phyloP scores from a whole-genome alignment of 2,797 vertebrate species.

The Uromys caudimaculatus region DNA sequence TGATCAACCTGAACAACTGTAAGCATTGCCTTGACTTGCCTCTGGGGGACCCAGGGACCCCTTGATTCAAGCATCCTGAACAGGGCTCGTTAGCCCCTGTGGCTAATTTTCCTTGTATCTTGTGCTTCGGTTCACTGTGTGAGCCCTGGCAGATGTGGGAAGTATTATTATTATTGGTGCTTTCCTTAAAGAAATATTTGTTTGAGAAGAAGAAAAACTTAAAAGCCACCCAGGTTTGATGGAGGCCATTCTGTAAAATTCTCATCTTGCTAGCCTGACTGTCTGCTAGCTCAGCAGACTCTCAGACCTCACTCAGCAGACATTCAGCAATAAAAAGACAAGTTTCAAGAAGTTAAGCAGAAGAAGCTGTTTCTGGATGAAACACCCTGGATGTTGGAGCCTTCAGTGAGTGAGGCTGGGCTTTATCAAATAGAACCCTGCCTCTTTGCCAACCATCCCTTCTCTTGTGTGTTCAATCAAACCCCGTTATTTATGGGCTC shows the following conservation, averaged over 20 bases:
- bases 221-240: not conserved
- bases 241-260: not conserved
- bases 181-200: conserved; percentile 35
- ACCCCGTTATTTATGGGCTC: not conserved
- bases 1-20: not conserved
- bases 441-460: not conserved
- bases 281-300: not conserved
- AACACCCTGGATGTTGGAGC: not conserved
- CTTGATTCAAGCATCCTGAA: not conserved
- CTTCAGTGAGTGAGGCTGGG: not conserved
- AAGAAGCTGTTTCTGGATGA: not conserved
- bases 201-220: not conserved
- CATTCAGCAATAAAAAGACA: not conserved
- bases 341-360: not conserved
- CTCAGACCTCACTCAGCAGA: not conserved
- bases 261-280: not conserved
- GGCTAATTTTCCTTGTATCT: not conserved
- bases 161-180: not conserved
- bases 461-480: conserved; percentile 2
- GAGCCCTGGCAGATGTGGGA: not conserved
- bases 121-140: not conserved
- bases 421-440: not conserved
- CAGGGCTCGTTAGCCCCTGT: not conserved
- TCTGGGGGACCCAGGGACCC: too few relatives aligned
- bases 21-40: not conserved